Conservation (phyloP, 2,113 vertebrate species). For the Excalfactoria chinensis region DNA sequence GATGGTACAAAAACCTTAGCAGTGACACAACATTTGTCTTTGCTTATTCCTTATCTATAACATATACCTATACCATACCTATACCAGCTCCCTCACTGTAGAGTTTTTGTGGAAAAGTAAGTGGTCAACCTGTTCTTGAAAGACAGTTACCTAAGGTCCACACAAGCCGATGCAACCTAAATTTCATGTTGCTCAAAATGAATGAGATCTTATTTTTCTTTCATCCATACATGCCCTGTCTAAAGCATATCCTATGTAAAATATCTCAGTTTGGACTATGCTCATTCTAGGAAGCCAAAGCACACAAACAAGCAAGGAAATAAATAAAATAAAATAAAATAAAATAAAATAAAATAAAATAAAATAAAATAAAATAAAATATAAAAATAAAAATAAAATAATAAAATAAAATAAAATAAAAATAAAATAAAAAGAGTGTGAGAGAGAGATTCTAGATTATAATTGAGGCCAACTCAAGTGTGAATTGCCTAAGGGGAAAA, state of each 20-base stretch:
- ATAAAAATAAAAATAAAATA: neutral
- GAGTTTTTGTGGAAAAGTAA: neutral
- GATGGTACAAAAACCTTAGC: neutral
- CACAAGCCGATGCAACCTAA: neutral
- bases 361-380: neutral
- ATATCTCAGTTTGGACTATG: neutral
- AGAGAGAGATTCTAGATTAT: neutral
- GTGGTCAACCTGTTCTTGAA: neutral
- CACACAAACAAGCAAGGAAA: neutral
- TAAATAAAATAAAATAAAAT: no score
- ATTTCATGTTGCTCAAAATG: neutral
- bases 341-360: neutral
- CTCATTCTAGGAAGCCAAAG: neutral
- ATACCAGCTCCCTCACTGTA: neutral
- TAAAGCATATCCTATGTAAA: neutral
- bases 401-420: neutral
- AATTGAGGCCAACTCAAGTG: neutral
- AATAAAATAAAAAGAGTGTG: neutral
- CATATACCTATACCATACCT: no score
- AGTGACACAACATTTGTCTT: neutral
- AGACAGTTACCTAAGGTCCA: neutral
- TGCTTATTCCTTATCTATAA: neutral
- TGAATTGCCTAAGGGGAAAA: neutral
- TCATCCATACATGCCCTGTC: neutral
- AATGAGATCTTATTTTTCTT: neutral